Evolutionary conservation across 2,888 invertebrate species (phyloP), one percentile per base, ranked within the genome.

Genomic region (Mythimna vitellina): DNA sequence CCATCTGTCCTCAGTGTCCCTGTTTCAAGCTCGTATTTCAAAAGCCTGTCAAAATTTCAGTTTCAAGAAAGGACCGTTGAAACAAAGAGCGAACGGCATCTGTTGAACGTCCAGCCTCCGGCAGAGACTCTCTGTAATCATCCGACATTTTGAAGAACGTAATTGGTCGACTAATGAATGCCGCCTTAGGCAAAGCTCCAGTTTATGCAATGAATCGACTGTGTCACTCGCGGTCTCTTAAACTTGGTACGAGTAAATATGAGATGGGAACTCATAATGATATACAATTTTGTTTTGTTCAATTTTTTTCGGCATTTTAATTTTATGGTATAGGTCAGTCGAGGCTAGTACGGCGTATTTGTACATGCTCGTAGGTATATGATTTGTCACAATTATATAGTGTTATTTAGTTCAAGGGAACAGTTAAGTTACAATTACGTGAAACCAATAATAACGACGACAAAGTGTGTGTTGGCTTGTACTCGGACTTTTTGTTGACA

Each of bases 131-230:
- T 89, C 92, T 94, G 93, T 94, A 95, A 96, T 96, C 95, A 95
- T 89, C 91, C 88, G 91, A 91, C 94, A 93, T 96, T 95, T 93
- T 93, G 93, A 92, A 92, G 89, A 87, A 92, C 89, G 92, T 95
- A 96, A 96, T 96, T 94, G 94, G 90, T 83, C 88, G 72, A 88
- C 93, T 95, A 96, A 95, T 96, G 95, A 95, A 93, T 83, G 85
- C 86, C 77, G 94, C 95, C 95, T 89, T 81, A 91, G 95, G 95
- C 94, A 76, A 70, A 91, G 93, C 89, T 88, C 93, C 95, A 95
- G 95, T 95, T 95, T 94, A 89, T 90, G 92, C 94, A 93, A 94
- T 88, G 88, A 91, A 92, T 93, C 88, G 90, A 87, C 87, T 87
- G 90, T 94, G 95, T 95, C 94, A 94, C 92, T 93, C 88, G 91